Percentiles rank a stretch among this genome's conserved stretches.
Conservation (phyloP, 2,797 vertebrate species). For the Cossypha caffra region DNA sequence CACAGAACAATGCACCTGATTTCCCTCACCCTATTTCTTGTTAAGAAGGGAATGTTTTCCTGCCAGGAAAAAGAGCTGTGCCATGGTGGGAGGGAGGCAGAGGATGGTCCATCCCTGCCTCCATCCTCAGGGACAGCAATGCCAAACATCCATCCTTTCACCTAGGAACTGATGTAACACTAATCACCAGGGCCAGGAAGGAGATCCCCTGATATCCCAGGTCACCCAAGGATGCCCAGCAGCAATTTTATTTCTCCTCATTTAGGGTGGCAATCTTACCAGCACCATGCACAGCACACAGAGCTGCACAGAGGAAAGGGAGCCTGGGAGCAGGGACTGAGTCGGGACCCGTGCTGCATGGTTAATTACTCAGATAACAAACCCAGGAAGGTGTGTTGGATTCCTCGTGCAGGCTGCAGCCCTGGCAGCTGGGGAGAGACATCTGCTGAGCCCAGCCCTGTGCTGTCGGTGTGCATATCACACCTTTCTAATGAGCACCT, state of each 20-base stretch:
- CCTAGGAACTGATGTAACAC: neutral
- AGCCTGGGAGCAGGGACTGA: neutral
- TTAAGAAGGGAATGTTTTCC: neutral
- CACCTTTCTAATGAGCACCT: slow-evolving; percentile 44
- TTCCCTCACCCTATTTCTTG: no score
- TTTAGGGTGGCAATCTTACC: rapidly evolving
- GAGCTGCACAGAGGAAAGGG: neutral
- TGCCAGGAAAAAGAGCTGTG: neutral
- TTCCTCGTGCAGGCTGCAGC: neutral
- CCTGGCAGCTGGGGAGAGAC: slow-evolving; percentile 36
- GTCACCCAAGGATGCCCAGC: neutral
- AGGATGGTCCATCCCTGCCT: neutral
- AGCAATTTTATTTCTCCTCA: neutral
- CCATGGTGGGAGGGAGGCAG: neutral
- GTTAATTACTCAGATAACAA: neutral
- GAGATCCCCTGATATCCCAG: neutral
- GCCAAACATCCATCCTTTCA: neutral
- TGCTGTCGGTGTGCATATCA: neutral
- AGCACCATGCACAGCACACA: rapidly evolving
- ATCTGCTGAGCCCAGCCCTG: slow-evolving; percentile 36
- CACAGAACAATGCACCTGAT: neutral
- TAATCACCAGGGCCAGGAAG: neutral
- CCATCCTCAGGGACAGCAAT: neutral
- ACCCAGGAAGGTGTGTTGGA: slow-evolving; percentile 15
- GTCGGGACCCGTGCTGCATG: neutral